A percentile compares a stretch with the other conserved stretches of the same genome.
These are phyloP conservation scores for Dysmachus trigonus DNA, from an alignment of 2,888 invertebrate species.

Conservation along the genomic window DNA sequence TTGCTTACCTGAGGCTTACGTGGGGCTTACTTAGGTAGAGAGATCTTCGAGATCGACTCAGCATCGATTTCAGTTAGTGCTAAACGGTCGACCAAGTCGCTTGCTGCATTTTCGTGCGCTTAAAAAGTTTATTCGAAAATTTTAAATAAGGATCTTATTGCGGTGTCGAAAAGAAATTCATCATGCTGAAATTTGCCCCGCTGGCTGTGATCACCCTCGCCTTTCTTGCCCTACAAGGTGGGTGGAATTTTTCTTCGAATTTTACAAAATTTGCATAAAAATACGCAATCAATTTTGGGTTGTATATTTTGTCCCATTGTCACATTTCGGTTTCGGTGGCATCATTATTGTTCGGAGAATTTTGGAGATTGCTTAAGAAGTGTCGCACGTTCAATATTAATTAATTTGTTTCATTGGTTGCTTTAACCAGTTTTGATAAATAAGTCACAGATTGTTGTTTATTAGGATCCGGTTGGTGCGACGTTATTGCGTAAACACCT, in stretches of 20 bases:
- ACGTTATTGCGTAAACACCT: background rate
- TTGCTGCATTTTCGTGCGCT: background rate
- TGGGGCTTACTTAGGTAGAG: background rate
- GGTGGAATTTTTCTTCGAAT: background rate
- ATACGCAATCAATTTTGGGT: background rate
- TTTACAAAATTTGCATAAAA: background rate
- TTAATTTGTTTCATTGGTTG: background rate
- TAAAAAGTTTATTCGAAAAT: background rate
- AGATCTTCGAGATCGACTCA: background rate
- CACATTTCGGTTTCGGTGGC: background rate
- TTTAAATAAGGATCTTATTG: background rate
- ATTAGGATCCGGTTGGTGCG: background rate
- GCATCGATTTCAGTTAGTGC: slow-evolving; percentile 2
- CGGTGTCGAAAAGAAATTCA: background rate
- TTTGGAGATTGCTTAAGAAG: background rate
- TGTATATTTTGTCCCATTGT: background rate
- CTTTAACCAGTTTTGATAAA: background rate
- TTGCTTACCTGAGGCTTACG: background rate
- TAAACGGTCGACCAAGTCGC: background rate
- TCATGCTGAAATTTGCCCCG: slow-evolving; percentile 11
- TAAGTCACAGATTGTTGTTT: background rate
- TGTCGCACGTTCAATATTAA: background rate
- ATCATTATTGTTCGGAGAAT: background rate
- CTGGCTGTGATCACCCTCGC: slow-evolving; percentile 16
- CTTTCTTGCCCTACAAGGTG: slow-evolving; percentile 29